A percentile compares a stretch with the other conserved stretches of the same genome.
These are phyloP conservation scores for Caenorhabditis sulstoni DNA, from an alignment of 2,888 invertebrate genomes.

Conservation along the genomic window DNA sequence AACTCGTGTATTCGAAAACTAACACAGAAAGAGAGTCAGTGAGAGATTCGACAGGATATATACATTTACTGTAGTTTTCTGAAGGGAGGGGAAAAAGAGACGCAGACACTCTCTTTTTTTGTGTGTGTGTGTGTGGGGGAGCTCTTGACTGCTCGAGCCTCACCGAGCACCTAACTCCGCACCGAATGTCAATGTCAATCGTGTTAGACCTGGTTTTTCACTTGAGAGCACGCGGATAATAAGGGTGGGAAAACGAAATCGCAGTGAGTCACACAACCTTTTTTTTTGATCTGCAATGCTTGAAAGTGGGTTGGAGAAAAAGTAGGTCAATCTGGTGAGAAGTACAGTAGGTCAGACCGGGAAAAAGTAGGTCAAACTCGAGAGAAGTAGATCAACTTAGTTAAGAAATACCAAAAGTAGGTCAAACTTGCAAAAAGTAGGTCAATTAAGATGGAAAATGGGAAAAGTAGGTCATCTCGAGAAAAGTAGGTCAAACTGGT, in stretches of 20 bases:
- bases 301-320: no score
- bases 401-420: no score
- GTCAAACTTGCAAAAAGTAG: background rate
- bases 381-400: no score
- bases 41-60: background rate
- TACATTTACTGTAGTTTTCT: no score
- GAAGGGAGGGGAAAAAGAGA: conserved; percentile 10
- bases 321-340: no score
- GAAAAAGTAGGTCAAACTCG: no score
- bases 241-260: conserved; percentile 7
- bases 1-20: conserved; percentile 56
- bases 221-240: conserved; percentile 6
- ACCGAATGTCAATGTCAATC: conserved; percentile 32
- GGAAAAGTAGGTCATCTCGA: background rate
- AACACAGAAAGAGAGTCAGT: conserved; percentile 31
- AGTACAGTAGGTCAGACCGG: no score
- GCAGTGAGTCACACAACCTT: background rate
- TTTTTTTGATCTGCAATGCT: no score
- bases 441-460: conserved; percentile 1
- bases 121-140: no score
- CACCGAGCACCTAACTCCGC: background rate
- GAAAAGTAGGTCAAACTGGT: no score
- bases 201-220: conserved; percentile 43
- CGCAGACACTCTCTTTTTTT: conserved; percentile 7
- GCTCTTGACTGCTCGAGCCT: conserved; percentile 45